A percentile compares a stretch with the other conserved stretches of the same genome.
These are phyloP conservation scores for Chloropsis hardwickii DNA, from an alignment of 2,113 vertebrate genomes.

Conservation along the genomic window DNA sequence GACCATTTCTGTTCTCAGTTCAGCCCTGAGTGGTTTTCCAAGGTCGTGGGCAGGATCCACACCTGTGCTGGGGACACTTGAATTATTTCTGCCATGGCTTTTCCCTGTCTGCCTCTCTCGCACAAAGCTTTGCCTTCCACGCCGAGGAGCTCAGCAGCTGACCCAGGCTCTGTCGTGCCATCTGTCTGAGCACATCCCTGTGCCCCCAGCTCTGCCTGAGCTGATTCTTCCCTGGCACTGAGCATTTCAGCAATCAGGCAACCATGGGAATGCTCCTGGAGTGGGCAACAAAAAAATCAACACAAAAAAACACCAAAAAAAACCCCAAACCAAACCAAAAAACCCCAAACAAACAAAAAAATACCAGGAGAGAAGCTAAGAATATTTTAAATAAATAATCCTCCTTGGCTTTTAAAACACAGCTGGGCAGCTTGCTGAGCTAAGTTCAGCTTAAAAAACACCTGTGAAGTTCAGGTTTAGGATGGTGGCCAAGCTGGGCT, in stretches of 20 bases:
- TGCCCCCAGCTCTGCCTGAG: not conserved
- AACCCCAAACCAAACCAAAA: no score
- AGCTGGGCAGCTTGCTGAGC: not conserved
- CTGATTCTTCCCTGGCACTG: not conserved
- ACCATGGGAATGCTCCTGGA: not conserved
- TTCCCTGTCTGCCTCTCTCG: not conserved
- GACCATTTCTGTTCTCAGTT: not conserved
- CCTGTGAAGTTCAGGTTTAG: not conserved
- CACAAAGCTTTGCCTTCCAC: not conserved
- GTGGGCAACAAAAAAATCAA: not conserved
- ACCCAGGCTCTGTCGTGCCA: not conserved
- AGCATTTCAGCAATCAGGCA: not conserved
- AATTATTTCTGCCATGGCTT: not conserved
- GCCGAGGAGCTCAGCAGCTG: not conserved
- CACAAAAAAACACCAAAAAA: no score
- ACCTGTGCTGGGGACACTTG: not conserved
- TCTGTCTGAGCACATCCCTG: not conserved
- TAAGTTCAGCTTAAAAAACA: not conserved
- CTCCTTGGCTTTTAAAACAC: not conserved
- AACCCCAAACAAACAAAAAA: not conserved
- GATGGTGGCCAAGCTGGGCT: not conserved
- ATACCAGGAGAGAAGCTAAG: not conserved
- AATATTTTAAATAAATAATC: not conserved
- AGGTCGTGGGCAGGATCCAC: not conserved
- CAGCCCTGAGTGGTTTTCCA: not conserved